A percentile compares a stretch with the other conserved stretches of the same genome.
These are phyloP conservation scores for Tetraneura akinire DNA, from an alignment of 1,140 invertebrate genomes.

Conservation along the genomic window DNA sequence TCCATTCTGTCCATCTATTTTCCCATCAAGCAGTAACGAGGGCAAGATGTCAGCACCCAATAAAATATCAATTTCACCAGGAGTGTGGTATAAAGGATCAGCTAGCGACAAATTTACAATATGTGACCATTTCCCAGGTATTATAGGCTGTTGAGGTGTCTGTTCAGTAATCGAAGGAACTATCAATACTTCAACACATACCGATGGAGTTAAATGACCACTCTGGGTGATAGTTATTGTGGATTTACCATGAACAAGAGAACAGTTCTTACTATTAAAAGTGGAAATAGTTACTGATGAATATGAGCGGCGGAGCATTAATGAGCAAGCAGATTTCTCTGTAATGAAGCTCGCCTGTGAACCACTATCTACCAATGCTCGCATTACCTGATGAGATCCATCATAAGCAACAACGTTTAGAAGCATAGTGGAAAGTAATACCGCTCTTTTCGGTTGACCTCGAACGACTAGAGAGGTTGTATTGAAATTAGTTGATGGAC, in stretches of 20 bases:
- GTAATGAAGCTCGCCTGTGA: conserved; percentile 5
- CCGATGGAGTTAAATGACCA: neutral
- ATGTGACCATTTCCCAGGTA: neutral
- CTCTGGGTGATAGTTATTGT: neutral
- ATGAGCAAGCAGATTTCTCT: neutral
- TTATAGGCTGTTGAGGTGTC: neutral
- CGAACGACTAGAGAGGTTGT: neutral
- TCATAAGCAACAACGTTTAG: neutral
- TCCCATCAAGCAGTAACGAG: conserved; percentile 84
- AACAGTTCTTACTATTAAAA: neutral
- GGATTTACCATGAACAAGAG: neutral
- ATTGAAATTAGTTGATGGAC: neutral
- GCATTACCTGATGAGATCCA: neutral
- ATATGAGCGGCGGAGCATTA: neutral
- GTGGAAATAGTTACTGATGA: neutral
- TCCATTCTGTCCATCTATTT: conserved; percentile 77
- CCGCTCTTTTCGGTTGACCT: neutral
- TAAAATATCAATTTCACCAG: neutral
- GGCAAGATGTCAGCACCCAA: neutral
- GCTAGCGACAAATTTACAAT: neutral
- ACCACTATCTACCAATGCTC: neutral
- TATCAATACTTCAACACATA: neutral
- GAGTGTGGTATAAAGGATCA: neutral
- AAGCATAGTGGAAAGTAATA: neutral
- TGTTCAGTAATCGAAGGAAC: neutral